Conservation (phyloP, 2,888 invertebrate species). For the Metallyticus violacea region DNA sequence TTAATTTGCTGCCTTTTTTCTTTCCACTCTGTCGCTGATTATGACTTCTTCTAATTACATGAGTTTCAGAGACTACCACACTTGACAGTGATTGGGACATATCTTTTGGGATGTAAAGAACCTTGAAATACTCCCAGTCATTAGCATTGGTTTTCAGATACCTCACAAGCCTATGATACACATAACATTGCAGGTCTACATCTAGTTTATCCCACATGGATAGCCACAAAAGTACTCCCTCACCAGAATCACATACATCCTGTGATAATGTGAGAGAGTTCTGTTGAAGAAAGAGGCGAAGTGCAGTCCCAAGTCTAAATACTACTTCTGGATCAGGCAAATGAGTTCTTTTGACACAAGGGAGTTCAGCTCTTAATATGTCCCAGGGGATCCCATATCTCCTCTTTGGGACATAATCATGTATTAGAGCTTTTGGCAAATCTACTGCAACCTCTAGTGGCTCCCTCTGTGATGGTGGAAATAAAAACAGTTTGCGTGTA, state of each 20-base stretch:
- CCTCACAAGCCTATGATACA: neutral
- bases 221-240: neutral
- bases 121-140: neutral
- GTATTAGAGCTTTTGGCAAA: no score
- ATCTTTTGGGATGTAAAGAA: neutral
- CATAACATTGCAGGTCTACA: neutral
- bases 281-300: slow-evolving; percentile 7
- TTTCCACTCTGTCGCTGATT: no score
- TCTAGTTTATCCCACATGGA: neutral
- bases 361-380: no score
- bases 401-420: no score
- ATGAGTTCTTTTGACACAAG: neutral
- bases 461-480: neutral
- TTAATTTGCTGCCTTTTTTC: no score
- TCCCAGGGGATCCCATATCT: no score
- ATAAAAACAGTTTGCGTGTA: neutral
- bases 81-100: neutral
- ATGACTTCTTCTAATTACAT: no score
- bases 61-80: neutral
- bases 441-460: neutral
- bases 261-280: neutral
- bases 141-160: slow-evolving; percentile 7
- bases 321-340: neutral
- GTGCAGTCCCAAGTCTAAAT: neutral
- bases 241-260: neutral